These are phyloP conservation scores for Prunella himalayana DNA, from an alignment of 2,113 vertebrate genomes.

Conservation along the genomic window DNA sequence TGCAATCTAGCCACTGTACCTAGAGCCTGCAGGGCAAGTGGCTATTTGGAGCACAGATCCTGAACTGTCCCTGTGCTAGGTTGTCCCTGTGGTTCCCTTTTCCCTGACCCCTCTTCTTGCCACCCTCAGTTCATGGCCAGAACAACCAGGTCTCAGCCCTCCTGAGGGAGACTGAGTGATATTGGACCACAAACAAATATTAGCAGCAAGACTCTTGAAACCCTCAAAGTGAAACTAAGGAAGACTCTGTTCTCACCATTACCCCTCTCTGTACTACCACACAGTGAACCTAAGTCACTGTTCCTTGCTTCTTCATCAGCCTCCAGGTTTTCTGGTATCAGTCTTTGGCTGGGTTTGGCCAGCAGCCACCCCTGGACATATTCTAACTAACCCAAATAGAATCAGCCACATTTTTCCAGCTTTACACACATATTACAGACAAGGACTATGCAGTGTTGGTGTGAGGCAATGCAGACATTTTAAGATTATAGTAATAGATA, in stretches of 20 bases:
- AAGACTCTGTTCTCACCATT: not conserved
- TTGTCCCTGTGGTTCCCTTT: not conserved
- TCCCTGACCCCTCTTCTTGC: not conserved
- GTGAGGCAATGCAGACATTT: not conserved
- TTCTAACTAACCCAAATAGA: not conserved
- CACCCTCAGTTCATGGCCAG: not conserved
- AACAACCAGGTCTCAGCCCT: not conserved
- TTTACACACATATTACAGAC: not conserved
- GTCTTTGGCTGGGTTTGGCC: not conserved
- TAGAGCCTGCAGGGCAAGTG: not conserved
- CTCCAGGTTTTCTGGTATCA: not conserved
- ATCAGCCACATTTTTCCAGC: not conserved
- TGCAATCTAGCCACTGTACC: not conserved
- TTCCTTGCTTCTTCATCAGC: not conserved
- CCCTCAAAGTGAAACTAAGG: not conserved
- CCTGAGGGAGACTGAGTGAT: not conserved
- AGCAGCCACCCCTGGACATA: not conserved
- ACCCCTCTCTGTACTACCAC: not conserved
- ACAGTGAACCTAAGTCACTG: not conserved
- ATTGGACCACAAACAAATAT: not conserved
- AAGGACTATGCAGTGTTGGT: not conserved
- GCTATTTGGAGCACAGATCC: not conserved
- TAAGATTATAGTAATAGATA: not conserved
- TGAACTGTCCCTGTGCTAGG: fast-evolving
- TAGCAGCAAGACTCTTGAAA: not conserved